phyloP scores from a whole-genome alignment of 2,888 invertebrate species.

The Himalopsyche anomala region DNA sequence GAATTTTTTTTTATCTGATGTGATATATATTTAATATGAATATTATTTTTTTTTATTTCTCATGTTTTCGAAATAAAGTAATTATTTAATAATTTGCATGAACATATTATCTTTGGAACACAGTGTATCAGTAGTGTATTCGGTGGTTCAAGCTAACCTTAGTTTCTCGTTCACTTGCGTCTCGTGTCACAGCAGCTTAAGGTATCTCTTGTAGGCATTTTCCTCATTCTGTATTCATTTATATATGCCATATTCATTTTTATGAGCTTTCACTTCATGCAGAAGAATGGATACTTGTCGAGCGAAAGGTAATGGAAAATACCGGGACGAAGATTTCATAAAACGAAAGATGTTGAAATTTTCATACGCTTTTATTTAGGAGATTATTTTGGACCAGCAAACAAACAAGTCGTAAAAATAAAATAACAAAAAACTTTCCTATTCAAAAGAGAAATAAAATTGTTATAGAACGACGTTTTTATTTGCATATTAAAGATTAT shows the following conservation, averaged over 20 bases:
- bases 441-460: too few species aligned
- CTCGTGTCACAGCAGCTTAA: conserved; percentile 57
- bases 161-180: conserved; percentile 56
- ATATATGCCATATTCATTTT: conserved; percentile 61
- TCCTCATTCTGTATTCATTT: conserved; percentile 61
- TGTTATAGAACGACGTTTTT: too few species aligned
- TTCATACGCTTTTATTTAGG: too few species aligned
- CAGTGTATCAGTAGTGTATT: conserved; percentile 44
- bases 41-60: too few species aligned
- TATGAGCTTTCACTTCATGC: conserved; percentile 56
- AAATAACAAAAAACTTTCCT: too few species aligned
- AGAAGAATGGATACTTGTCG: conserved; percentile 58
- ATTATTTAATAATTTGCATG: too few species aligned
- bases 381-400: too few species aligned
- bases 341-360: conserved; percentile 4
- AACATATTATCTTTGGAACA: background rate
- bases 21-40: too few species aligned
- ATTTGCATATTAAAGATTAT: too few species aligned
- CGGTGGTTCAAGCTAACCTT: conserved; percentile 49
- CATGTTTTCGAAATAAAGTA: too few species aligned
- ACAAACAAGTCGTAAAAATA: too few species aligned
- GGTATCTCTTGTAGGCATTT: conserved; percentile 55
- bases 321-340: conserved; percentile 5
- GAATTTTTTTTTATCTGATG: too few species aligned
- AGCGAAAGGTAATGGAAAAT: conserved; percentile 46